Evolutionary conservation across 2,797 vertebrate genomes (phyloP).

Genomic region (Lophotriccus pileatus): DNA sequence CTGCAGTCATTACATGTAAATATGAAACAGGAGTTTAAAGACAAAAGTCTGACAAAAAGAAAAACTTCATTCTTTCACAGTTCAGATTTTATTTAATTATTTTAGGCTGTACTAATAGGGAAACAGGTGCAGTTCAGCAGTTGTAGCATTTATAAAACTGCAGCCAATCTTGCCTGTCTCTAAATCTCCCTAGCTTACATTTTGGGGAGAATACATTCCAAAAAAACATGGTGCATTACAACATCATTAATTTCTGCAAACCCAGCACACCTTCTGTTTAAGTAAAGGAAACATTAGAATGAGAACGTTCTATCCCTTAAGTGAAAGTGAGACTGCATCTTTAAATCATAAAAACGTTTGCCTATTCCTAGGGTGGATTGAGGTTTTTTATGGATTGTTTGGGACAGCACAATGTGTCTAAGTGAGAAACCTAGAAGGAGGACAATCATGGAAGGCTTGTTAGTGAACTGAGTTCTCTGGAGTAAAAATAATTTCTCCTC

Average conservation of each 20-base stretch:
- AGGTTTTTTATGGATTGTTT: background rate
- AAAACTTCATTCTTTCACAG: background rate
- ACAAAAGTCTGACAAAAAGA: background rate
- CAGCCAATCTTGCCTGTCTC: background rate
- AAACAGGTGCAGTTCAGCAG: background rate
- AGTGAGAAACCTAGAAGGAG: background rate
- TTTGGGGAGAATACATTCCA: background rate
- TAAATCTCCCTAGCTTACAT: background rate
- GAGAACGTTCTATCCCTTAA: background rate
- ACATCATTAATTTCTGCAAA: background rate
- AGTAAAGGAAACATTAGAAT: background rate
- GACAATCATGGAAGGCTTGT: background rate
- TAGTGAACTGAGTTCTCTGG: conserved; percentile 3
- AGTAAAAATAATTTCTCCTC: conserved; percentile 23
- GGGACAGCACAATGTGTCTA: background rate
- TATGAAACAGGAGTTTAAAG: background rate
- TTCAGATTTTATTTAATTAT: background rate
- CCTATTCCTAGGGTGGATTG: background rate
- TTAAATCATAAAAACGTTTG: background rate
- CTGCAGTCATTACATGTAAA: background rate
- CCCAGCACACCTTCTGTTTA: background rate
- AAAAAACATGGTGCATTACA: background rate
- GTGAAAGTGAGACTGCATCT: background rate
- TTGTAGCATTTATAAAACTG: background rate
- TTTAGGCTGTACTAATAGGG: background rate